phyloP scores from a whole-genome alignment of 2,888 invertebrate genomes.

The Criorhina ranunculi region DNA sequence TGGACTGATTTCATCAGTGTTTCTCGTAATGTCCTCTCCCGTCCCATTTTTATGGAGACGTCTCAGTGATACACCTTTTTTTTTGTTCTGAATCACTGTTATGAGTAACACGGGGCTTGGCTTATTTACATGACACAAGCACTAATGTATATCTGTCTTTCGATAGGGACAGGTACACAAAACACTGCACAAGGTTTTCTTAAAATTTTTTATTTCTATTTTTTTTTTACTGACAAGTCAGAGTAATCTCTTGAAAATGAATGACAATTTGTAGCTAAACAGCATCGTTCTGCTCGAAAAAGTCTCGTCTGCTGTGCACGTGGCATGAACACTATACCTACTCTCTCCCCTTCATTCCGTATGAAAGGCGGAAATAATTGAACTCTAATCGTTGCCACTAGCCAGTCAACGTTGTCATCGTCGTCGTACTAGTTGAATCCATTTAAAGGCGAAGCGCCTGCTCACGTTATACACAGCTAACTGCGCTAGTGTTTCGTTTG shows the following conservation, averaged over 20 bases:
- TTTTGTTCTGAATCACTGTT: slow-evolving; percentile 14
- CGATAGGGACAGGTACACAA: slow-evolving; percentile 26
- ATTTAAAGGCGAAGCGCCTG: slow-evolving; percentile 35
- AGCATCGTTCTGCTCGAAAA: slow-evolving; percentile 36
- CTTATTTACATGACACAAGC: slow-evolving; percentile 20
- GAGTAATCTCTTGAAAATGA: not conserved
- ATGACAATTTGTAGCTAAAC: slow-evolving; percentile 11
- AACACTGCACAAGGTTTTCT: not conserved
- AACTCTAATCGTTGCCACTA: slow-evolving; percentile 63
- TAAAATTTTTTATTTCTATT: no score
- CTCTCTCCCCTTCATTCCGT: slow-evolving; percentile 51
- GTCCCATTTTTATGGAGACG: not conserved
- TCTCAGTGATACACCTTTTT: slow-evolving; percentile 1
- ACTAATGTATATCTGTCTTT: slow-evolving; percentile 18
- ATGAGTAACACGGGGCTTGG: slow-evolving; percentile 2
- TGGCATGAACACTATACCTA: slow-evolving; percentile 58
- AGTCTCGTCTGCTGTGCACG: slow-evolving; percentile 41
- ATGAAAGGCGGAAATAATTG: slow-evolving; percentile 72
- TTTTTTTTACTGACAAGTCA: no score
- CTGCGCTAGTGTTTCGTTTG: slow-evolving; percentile 46
- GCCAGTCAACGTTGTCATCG: slow-evolving; percentile 15
- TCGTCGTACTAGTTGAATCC: slow-evolving; percentile 28
- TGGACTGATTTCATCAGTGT: slow-evolving; percentile 18
- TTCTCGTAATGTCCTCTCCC: slow-evolving; percentile 13
- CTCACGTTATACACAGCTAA: not conserved